Conservation (phyloP, 2,113 vertebrate genomes). For the Pterocles gutturalis region DNA sequence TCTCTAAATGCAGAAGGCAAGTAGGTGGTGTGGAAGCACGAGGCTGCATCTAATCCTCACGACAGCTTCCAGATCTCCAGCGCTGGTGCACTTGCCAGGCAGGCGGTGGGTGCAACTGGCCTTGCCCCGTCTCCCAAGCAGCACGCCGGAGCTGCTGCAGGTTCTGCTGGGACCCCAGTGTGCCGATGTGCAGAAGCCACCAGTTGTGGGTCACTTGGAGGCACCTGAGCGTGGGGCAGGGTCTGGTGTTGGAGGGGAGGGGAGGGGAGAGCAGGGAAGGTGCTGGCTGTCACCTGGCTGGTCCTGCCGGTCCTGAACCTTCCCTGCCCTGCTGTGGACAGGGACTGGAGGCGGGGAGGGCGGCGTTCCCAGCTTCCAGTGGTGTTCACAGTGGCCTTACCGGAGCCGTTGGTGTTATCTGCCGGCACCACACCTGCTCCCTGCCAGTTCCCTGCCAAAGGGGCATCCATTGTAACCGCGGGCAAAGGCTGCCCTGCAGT, state of each 20-base stretch:
- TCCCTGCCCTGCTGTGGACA: accelerated
- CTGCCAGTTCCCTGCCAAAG: accelerated
- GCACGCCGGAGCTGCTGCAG: background rate
- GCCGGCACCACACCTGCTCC: background rate
- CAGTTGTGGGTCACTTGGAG: accelerated
- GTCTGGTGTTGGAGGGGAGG: background rate
- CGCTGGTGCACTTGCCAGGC: accelerated
- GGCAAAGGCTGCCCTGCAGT: background rate
- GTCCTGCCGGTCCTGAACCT: accelerated
- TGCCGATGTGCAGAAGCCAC: background rate
- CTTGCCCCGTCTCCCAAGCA: accelerated
- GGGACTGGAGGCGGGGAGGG: background rate
- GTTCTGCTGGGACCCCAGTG: background rate
- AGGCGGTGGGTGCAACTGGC: background rate
- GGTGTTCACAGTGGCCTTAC: background rate
- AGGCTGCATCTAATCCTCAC: background rate
- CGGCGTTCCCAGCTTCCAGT: accelerated
- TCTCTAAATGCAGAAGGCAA: background rate
- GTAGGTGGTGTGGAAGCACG: background rate
- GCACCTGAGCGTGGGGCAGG: background rate
- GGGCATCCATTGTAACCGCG: accelerated
- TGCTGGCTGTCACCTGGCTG: background rate
- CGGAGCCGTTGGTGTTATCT: background rate
- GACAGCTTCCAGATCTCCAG: background rate
- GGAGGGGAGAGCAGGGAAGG: background rate